These are phyloP conservation scores for Pipistrellus pipistrellus DNA, from an alignment of 2,797 vertebrate species.

Conservation along the genomic window DNA sequence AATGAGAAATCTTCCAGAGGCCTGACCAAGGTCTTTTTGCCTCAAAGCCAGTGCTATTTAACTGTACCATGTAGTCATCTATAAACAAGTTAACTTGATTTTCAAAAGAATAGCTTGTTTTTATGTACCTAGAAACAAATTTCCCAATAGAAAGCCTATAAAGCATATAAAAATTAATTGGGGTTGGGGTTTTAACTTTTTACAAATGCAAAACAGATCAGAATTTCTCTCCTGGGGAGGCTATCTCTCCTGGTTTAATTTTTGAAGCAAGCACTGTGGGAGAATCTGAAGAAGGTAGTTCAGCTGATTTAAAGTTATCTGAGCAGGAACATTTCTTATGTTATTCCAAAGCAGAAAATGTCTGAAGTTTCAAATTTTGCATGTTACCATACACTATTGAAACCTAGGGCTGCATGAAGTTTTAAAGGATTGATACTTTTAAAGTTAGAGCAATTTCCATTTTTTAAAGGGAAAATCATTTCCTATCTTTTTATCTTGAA, in stretches of 20 bases:
- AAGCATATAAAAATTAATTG: constrained; percentile 79
- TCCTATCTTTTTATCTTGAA: constrained; percentile 70
- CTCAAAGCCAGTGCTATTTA: constrained; percentile 51
- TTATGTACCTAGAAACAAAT: constrained; percentile 63
- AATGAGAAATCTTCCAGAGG: constrained; percentile 52
- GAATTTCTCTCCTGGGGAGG: constrained; percentile 62
- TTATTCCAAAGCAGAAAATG: constrained; percentile 69
- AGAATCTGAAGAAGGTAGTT: constrained; percentile 77
- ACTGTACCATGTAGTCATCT: constrained; percentile 26
- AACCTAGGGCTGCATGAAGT: constrained; percentile 19
- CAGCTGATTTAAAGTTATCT: constrained; percentile 80
- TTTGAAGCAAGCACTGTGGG: constrained; percentile 79
- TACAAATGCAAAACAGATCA: constrained; percentile 73
- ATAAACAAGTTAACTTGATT: constrained; percentile 70
- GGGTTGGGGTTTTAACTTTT: constrained; percentile 61
- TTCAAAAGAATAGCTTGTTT: constrained; percentile 74
- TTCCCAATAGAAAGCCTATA: constrained; percentile 62
- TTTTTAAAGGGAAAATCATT: constrained; percentile 66
- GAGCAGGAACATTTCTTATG: constrained; percentile 64
- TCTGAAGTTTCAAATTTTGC: constrained; percentile 68
- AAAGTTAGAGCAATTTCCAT: constrained; percentile 72
- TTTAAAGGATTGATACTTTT: constrained; percentile 75
- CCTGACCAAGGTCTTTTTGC: background rate
- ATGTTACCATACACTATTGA: constrained; percentile 63
- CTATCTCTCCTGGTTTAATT: constrained; percentile 68